These are phyloP conservation scores for Xiphophorus birchmanni DNA, from an alignment of 2,797 vertebrate species.

Conservation along the genomic window DNA sequence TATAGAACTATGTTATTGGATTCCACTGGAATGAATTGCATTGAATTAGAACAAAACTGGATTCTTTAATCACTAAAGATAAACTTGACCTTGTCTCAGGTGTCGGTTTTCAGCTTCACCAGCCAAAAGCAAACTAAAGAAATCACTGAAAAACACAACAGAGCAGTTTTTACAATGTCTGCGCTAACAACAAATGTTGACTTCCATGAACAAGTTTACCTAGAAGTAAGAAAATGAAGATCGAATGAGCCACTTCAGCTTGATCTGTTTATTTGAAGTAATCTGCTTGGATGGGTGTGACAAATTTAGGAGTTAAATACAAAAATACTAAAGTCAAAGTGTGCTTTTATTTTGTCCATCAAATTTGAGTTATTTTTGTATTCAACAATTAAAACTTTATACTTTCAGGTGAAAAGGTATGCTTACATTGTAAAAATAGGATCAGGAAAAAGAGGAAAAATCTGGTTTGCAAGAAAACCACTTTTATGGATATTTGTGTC, in stretches of 20 bases:
- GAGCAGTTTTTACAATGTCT: background rate
- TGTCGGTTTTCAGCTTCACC: background rate
- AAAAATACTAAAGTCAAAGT: background rate
- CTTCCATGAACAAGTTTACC: background rate
- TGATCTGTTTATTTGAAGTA: background rate
- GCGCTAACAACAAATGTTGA: background rate
- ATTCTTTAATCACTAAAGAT: background rate
- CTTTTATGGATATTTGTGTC: background rate
- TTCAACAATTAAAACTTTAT: background rate
- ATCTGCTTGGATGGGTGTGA: background rate
- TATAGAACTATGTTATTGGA: background rate
- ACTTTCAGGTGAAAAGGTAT: background rate
- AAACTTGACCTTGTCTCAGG: background rate
- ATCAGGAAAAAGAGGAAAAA: background rate
- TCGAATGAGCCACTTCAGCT: background rate
- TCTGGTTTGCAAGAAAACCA: background rate
- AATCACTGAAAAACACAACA: background rate
- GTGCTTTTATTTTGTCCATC: background rate
- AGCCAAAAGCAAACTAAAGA: background rate
- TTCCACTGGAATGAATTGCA: background rate
- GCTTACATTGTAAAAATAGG: background rate
- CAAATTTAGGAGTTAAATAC: background rate
- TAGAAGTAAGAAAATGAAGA: background rate
- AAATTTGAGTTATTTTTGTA: background rate
- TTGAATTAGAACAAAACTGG: background rate